phyloP scores from a whole-genome alignment of 2,888 invertebrate genomes.

The Adelognathus sp. region DNA sequence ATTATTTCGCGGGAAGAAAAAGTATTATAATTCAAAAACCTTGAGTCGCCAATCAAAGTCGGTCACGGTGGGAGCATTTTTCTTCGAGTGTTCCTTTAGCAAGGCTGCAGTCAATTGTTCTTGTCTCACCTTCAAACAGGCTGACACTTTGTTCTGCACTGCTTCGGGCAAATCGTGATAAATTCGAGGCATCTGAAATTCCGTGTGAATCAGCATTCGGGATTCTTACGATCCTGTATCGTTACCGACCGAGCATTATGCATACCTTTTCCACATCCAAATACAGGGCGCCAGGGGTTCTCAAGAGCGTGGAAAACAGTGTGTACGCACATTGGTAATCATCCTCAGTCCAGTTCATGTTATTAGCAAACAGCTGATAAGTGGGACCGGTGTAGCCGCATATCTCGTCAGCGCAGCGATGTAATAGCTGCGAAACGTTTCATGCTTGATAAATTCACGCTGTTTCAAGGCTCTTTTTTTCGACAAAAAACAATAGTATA shows the following conservation, averaged over 20 bases:
- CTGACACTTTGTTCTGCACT: slow-evolving; percentile 68
- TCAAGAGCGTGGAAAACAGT: slow-evolving; percentile 67
- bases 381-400: slow-evolving; percentile 71
- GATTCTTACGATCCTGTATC: no score
- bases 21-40: slow-evolving; percentile 62
- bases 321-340: slow-evolving; percentile 69
- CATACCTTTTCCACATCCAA: slow-evolving; percentile 72
- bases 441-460: neutral
- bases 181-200: slow-evolving; percentile 73
- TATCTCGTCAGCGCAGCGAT: slow-evolving; percentile 76
- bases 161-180: slow-evolving; percentile 74
- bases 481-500: neutral
- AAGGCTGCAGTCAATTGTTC: slow-evolving; percentile 71
- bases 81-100: slow-evolving; percentile 72
- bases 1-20: neutral
- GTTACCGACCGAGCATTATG: neutral
- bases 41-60: slow-evolving; percentile 83
- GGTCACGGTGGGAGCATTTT: slow-evolving; percentile 76
- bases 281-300: slow-evolving; percentile 71
- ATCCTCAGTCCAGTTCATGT: slow-evolving; percentile 71
- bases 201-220: neutral
- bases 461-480: neutral
- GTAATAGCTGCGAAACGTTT: slow-evolving; percentile 69
- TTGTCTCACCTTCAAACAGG: slow-evolving; percentile 71
- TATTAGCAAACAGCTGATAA: slow-evolving; percentile 69